A percentile compares a stretch with the other conserved stretches of the same genome.
Conservation (phyloP, 92 coral and sea anemone genomes). For the Chrysogorgia sp. region DNA sequence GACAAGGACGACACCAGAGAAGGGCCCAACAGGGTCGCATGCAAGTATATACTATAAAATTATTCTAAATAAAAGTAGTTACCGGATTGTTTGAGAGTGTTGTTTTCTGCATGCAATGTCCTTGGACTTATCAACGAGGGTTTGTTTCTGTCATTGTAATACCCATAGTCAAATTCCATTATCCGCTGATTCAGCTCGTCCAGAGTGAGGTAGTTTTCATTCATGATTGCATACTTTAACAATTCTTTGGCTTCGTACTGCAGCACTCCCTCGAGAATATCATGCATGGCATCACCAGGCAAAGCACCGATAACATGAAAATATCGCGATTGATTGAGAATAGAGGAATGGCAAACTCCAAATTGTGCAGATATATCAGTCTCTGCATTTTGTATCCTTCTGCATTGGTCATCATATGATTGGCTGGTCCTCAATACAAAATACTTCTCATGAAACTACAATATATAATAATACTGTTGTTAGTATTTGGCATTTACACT, state of each 20-base stretch:
- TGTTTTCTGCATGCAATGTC: background rate
- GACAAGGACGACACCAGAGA: too few relatives aligned
- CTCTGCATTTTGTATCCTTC: constrained; percentile 49
- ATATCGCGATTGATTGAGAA: constrained; percentile 52
- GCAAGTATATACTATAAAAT: too few relatives aligned
- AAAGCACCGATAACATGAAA: constrained; percentile 61
- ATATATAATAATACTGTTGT: too few relatives aligned
- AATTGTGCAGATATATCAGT: constrained; percentile 52
- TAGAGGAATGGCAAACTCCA: constrained; percentile 48
- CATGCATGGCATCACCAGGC: constrained; percentile 65
- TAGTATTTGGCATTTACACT: too few relatives aligned
- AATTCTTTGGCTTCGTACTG: constrained; percentile 50
- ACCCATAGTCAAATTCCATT: constrained; percentile 59
- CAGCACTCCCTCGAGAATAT: constrained; percentile 61
- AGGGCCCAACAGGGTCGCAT: too few relatives aligned
- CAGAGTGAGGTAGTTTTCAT: constrained; percentile 38
- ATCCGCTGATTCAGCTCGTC: constrained; percentile 50
- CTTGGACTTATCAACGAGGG: constrained; percentile 18
- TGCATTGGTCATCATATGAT: constrained; percentile 56
- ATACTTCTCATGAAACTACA: constrained; percentile 65
- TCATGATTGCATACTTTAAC: constrained; percentile 39
- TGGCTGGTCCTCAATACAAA: constrained; percentile 59
- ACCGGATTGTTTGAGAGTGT: background rate
- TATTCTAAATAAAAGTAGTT: background rate
- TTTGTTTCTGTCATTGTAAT: constrained; percentile 49